Percentiles rank a stretch among this genome's conserved stretches.
phyloP scores from a whole-genome alignment of 2,888 invertebrate species.

The Tromatobia lineatoria region DNA sequence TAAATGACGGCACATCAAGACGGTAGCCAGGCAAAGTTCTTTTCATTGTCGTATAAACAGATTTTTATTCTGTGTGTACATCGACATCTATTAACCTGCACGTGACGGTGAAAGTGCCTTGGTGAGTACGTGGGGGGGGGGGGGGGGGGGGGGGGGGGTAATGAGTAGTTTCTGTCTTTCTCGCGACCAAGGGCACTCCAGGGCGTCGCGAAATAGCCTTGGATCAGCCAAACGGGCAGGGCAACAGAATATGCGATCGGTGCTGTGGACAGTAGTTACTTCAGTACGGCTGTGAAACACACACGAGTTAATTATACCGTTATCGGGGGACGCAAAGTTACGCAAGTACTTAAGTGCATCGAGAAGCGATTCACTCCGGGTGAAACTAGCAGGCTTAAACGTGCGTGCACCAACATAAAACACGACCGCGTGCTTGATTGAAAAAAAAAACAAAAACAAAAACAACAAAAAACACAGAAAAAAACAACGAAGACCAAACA shows the following conservation, averaged over 20 bases:
- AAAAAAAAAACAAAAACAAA: neutral
- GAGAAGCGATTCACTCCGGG: neutral
- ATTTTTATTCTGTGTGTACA: slow-evolving; percentile 1
- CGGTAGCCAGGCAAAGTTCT: slow-evolving; percentile 12
- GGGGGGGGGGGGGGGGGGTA: slow-evolving; percentile 56
- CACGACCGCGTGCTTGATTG: neutral
- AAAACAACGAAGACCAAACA: neutral
- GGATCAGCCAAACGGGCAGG: slow-evolving; percentile 2
- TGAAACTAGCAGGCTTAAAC: slow-evolving; percentile 16
- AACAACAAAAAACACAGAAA: too few relatives aligned
- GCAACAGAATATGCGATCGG: neutral
- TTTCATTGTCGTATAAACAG: slow-evolving; percentile 33
- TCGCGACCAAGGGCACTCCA: slow-evolving; percentile 57
- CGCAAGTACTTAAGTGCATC: slow-evolving; percentile 21
- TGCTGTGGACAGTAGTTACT: slow-evolving; percentile 35
- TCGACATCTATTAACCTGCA: slow-evolving; percentile 58
- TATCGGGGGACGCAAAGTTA: slow-evolving; percentile 16
- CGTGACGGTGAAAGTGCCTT: slow-evolving; percentile 64
- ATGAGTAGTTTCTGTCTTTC: slow-evolving; percentile 65
- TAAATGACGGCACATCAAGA: neutral
- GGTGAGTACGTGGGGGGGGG: slow-evolving; percentile 43
- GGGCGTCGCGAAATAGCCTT: slow-evolving; percentile 50
- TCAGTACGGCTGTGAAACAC: slow-evolving; percentile 33
- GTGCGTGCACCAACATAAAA: neutral
- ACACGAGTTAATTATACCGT: slow-evolving; percentile 41